These are phyloP conservation scores for Ramphastos sulfuratus DNA, from an alignment of 2,113 vertebrate genomes.

Conservation along the genomic window DNA sequence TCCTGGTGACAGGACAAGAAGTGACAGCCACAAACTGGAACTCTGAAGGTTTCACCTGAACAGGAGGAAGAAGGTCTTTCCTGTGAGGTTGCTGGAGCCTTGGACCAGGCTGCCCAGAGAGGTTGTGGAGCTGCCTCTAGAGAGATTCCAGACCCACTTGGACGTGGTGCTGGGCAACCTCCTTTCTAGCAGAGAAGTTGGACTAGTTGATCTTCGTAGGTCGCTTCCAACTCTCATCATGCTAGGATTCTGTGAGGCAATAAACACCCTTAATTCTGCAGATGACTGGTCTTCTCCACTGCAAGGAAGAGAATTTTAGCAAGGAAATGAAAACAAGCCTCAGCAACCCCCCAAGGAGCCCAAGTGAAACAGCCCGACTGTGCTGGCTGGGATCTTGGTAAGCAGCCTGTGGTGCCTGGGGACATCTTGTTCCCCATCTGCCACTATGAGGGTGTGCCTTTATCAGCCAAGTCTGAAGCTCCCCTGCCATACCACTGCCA, in stretches of 20 bases:
- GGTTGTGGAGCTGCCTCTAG: neutral
- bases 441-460: neutral
- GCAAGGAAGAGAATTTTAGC: neutral
- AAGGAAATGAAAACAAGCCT: neutral
- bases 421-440: conserved; percentile 15
- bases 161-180: neutral
- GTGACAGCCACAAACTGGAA: neutral
- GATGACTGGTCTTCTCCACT: neutral
- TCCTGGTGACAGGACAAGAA: neutral
- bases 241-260: neutral
- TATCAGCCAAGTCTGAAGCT: neutral
- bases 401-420: neutral
- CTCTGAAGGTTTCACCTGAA: neutral
- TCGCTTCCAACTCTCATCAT: neutral
- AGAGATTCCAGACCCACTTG: neutral
- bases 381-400: fast-evolving
- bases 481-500: neutral
- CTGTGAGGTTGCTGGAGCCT: neutral
- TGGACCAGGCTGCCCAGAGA: neutral
- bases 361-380: neutral
- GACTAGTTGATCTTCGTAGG: neutral
- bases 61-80: neutral
- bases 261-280: neutral
- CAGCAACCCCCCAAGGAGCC: fast-evolving
- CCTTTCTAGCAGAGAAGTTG: neutral